A percentile compares a stretch with the other conserved stretches of the same genome.
Conservation (phyloP, 1,140 invertebrate species). For the Bombus difficillimus region DNA sequence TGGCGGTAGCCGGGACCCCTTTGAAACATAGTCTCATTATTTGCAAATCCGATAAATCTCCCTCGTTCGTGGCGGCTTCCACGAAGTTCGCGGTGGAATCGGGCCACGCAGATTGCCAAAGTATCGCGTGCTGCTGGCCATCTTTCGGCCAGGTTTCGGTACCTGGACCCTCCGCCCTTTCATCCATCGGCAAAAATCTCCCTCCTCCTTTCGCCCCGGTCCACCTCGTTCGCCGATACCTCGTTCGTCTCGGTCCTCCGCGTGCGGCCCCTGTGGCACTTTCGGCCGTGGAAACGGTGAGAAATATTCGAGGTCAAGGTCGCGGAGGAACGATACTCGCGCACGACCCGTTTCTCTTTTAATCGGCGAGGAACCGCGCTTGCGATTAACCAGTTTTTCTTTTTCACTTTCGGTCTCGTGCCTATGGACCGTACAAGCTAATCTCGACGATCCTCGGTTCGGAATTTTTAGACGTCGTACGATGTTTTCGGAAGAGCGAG, state of each 20-base stretch:
- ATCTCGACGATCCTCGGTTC: too few relatives aligned
- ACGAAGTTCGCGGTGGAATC: constrained; percentile 41
- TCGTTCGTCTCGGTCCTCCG: not conserved
- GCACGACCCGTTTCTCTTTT: not conserved
- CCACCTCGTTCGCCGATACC: not conserved
- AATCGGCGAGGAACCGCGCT: not conserved
- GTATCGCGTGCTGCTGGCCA: constrained; percentile 47
- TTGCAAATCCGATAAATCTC: constrained; percentile 61
- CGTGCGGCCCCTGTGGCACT: not conserved
- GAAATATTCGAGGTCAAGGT: constrained; percentile 39
- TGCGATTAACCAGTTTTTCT: not conserved
- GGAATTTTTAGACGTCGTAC: fast-evolving
- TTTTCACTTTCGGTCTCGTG: fast-evolving
- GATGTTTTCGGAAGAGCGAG: too few relatives aligned
- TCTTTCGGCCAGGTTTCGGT: constrained; percentile 19
- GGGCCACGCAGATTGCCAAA: constrained; percentile 33
- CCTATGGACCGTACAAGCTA: too few relatives aligned
- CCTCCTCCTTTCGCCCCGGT: not conserved
- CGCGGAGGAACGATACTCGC: not conserved
- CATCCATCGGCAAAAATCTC: constrained; percentile 18
- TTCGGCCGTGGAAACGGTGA: not conserved
- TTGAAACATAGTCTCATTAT: constrained; percentile 60
- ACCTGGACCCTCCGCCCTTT: constrained; percentile 22
- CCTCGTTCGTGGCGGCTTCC: constrained; percentile 18
- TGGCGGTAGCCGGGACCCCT: constrained; percentile 25